Conservation (phyloP, 2,797 vertebrate species). For the Myripristis murdjan region DNA sequence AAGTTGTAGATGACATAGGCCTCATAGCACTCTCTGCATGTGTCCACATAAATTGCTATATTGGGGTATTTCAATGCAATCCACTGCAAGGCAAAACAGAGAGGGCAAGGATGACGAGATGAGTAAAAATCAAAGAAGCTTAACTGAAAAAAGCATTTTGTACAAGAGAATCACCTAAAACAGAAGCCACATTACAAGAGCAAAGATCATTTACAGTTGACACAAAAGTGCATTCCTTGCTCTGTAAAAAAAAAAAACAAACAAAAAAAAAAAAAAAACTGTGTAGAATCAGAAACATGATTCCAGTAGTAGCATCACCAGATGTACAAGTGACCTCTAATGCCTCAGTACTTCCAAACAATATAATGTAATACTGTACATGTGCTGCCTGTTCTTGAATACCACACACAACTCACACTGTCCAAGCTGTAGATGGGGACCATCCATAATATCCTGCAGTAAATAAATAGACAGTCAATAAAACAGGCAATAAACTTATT, state of each 20-base stretch:
- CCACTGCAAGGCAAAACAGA: slow-evolving; percentile 86
- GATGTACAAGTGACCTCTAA: too few relatives aligned
- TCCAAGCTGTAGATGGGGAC: slow-evolving; percentile 99
- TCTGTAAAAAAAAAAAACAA: too few relatives aligned
- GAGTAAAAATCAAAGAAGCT: not conserved
- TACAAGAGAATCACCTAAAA: not conserved
- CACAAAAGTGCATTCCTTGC: too few relatives aligned
- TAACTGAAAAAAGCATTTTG: not conserved
- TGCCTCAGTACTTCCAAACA: slow-evolving; percentile 2
- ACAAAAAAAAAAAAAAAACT: too few relatives aligned
- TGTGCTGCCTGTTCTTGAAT: not conserved
- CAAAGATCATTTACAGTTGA: too few relatives aligned
- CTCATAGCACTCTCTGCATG: slow-evolving; percentile 98
- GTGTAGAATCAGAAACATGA: not conserved
- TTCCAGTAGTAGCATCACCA: not conserved
- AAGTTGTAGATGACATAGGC: slow-evolving; percentile 99
- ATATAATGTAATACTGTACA: too few relatives aligned
- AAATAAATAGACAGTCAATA: not conserved
- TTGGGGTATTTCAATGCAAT: slow-evolving; percentile 95
- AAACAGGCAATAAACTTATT: not conserved
- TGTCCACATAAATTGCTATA: slow-evolving; percentile 98
- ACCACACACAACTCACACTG: slow-evolving; percentile 90
- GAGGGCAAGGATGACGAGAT: not conserved
- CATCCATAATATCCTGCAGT: slow-evolving; percentile 97
- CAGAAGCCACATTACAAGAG: not conserved